These are phyloP conservation scores for Hyperopisus bebe DNA, from an alignment of 2,113 vertebrate genomes.

Conservation along the genomic window DNA sequence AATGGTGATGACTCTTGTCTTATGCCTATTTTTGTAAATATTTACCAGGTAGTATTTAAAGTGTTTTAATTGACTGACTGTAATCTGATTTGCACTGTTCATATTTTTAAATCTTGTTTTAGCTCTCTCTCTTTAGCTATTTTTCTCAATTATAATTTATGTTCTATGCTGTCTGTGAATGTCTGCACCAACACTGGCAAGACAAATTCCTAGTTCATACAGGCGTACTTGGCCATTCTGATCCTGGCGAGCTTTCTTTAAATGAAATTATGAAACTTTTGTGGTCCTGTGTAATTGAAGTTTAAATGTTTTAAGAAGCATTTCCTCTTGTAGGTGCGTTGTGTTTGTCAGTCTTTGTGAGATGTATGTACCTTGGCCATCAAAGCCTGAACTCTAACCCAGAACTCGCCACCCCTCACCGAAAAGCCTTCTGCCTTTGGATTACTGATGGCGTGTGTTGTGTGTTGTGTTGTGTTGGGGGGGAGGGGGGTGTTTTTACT, in stretches of 20 bases:
- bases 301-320: not conserved
- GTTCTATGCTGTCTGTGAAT: not conserved
- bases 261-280: not conserved
- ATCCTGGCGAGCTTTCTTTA: not conserved
- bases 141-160: not conserved
- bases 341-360: not conserved
- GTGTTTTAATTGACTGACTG: not conserved
- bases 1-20: not conserved
- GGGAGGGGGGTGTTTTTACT: not conserved
- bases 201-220: not conserved
- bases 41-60: not conserved
- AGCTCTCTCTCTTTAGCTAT: not conserved
- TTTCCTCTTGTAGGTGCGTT: not conserved
- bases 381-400: not conserved
- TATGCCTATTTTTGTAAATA: not conserved
- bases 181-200: not conserved
- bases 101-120: not conserved
- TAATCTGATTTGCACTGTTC: not conserved
- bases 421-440: not conserved
- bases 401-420: not conserved
- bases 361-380: not conserved
- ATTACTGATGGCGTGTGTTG: not conserved
- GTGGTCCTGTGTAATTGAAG: not conserved
- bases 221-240: not conserved
- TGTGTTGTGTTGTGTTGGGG: no score